Conservation (phyloP, 2,888 invertebrate species). For the Cantharis nigra region DNA sequence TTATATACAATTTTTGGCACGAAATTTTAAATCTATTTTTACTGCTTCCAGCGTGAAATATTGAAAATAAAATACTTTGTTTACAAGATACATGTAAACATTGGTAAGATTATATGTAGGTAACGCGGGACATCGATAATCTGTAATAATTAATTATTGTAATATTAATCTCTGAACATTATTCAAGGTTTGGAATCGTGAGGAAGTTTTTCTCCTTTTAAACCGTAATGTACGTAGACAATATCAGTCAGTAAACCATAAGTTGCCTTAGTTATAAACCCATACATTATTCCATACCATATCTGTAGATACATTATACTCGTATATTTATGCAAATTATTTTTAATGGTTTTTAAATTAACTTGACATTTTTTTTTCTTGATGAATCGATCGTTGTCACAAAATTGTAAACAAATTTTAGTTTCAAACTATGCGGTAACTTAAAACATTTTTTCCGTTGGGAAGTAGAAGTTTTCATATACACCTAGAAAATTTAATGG, state of each 20-base stretch:
- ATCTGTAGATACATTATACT: too few relatives aligned
- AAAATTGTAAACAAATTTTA: neutral
- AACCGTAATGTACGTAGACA: too few relatives aligned
- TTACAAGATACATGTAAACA: neutral
- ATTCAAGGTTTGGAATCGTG: neutral
- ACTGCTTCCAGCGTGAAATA: neutral
- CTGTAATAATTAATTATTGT: neutral
- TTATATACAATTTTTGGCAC: neutral
- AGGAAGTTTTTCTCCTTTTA: neutral
- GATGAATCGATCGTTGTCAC: neutral
- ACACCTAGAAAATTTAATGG: slow-evolving; percentile 23
- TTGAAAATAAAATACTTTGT: neutral
- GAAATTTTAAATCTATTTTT: neutral
- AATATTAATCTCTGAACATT: neutral
- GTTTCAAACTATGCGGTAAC: neutral
- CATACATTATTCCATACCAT: too few relatives aligned
- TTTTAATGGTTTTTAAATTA: too few relatives aligned
- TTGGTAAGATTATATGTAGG: neutral
- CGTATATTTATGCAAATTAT: too few relatives aligned
- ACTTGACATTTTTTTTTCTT: too few relatives aligned
- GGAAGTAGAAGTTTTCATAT: slow-evolving; percentile 2
- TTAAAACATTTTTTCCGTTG: slow-evolving; percentile 9
- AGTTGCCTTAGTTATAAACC: too few relatives aligned
- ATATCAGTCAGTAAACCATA: too few relatives aligned
- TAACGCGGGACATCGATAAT: neutral